Conservation (phyloP, 2,888 invertebrate species). For the Bellardia pandia region DNA sequence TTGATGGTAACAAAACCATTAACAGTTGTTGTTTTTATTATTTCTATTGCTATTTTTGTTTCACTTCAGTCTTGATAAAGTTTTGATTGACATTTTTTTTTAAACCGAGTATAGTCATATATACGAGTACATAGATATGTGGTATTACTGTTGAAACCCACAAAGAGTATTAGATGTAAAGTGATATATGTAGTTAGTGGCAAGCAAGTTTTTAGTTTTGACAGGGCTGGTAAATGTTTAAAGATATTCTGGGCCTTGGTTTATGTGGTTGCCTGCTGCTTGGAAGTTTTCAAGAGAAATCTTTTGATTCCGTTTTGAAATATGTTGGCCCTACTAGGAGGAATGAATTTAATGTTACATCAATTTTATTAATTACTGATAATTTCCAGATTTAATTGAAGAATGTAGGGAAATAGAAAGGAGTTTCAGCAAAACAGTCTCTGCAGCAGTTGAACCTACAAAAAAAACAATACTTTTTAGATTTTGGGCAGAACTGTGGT, state of each 20-base stretch:
- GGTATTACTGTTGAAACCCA: slow-evolving; percentile 57
- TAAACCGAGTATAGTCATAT: slow-evolving; percentile 41
- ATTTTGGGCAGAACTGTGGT: too few relatives aligned
- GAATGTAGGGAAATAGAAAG: too few relatives aligned
- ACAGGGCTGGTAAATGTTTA: background rate
- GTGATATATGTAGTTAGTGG: slow-evolving; percentile 40
- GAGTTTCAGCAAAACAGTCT: too few relatives aligned
- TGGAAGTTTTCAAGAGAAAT: too few relatives aligned
- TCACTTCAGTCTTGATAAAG: slow-evolving; percentile 54
- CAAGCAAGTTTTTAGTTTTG: background rate
- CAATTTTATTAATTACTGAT: too few relatives aligned
- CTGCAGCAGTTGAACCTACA: too few relatives aligned
- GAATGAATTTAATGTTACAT: too few relatives aligned
- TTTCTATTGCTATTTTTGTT: slow-evolving; percentile 26
- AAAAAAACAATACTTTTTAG: too few relatives aligned
- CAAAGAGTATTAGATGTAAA: slow-evolving; percentile 52
- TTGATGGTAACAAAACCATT: slow-evolving; percentile 52
- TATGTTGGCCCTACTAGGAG: too few relatives aligned
- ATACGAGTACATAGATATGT: slow-evolving; percentile 34
- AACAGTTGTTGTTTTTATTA: slow-evolving; percentile 37
- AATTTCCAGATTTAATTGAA: too few relatives aligned
- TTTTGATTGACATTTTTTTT: slow-evolving; percentile 71
- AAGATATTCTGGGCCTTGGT: background rate
- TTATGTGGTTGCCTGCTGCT: too few relatives aligned
- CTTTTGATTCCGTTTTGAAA: too few relatives aligned